These are phyloP conservation scores for Arnoldichthys spilopterus DNA, from an alignment of 2,797 vertebrate genomes.

Conservation along the genomic window DNA sequence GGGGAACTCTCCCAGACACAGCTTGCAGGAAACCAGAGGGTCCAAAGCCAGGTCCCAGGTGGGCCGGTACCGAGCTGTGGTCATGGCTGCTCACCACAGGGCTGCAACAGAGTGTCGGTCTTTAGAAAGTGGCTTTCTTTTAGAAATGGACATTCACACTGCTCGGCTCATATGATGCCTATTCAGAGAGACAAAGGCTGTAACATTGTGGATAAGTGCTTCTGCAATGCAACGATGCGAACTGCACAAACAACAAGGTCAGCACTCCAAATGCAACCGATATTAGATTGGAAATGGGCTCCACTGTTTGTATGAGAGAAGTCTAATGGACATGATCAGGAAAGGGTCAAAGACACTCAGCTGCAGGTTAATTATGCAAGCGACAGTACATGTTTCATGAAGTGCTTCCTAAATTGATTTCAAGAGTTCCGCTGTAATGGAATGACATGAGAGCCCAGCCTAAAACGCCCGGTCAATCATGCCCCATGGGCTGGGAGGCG, in stretches of 20 bases:
- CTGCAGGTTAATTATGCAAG: slow-evolving; percentile 31
- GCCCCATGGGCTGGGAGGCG: slow-evolving; percentile 24
- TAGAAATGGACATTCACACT: background rate
- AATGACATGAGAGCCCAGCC: slow-evolving; percentile 28
- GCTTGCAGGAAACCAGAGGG: slow-evolving; percentile 96
- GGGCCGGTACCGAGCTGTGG: slow-evolving; percentile 92
- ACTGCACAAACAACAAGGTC: slow-evolving; percentile 13
- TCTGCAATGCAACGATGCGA: slow-evolving; percentile 8
- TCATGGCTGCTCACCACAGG: slow-evolving; percentile 83
- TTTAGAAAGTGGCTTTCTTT: slow-evolving; percentile 5
- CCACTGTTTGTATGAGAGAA: slow-evolving; percentile 9
- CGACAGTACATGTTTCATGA: background rate
- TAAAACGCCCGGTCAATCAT: slow-evolving; percentile 18
- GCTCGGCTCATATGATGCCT: slow-evolving; percentile 11
- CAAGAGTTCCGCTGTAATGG: slow-evolving; percentile 31
- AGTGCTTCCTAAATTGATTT: slow-evolving; percentile 24
- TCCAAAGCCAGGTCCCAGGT: slow-evolving; percentile 98
- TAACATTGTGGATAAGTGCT: slow-evolving; percentile 21
- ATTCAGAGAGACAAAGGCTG: slow-evolving; percentile 2
- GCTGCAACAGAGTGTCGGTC: slow-evolving; percentile 53
- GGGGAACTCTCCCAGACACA: slow-evolving; percentile 96
- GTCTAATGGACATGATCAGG: slow-evolving; percentile 23
- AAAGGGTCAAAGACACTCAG: slow-evolving; percentile 41
- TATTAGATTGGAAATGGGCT: slow-evolving; percentile 37
- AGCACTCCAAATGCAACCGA: slow-evolving; percentile 30